Conservation (phyloP, 2,797 vertebrate species). For the Caiman crocodilus region DNA sequence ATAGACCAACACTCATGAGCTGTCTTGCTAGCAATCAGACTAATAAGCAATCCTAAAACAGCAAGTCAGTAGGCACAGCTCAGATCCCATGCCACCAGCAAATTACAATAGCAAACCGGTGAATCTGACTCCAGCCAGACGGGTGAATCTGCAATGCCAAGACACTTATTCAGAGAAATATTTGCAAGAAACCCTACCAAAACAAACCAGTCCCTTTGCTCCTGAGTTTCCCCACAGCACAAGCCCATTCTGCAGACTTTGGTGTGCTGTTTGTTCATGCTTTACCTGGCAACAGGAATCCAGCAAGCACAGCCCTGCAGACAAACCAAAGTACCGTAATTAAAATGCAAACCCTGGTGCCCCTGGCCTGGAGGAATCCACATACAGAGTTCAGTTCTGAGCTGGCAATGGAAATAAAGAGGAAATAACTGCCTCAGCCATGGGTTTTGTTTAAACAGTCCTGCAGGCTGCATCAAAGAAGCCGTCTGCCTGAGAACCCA, state of each 20-base stretch:
- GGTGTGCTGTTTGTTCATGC: not conserved
- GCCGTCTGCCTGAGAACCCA: not conserved
- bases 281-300: not conserved
- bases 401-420: not conserved
- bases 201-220: not conserved
- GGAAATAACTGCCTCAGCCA: not conserved
- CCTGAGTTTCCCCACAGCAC: not conserved
- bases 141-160: not conserved
- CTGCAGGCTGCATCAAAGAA: not conserved
- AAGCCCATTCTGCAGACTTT: fast-evolving
- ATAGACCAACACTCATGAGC: not conserved
- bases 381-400: not conserved
- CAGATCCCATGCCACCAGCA: fast-evolving
- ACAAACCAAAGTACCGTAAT: not conserved
- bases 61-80: not conserved
- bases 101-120: not conserved
- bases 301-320: not conserved
- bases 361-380: not conserved
- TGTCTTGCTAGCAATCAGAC: not conserved
- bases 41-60: fast-evolving
- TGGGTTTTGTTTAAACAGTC: not conserved
- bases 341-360: slow-evolving; percentile 40
- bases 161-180: fast-evolving
- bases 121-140: not conserved
- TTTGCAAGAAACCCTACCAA: not conserved